A percentile compares a stretch with the other conserved stretches of the same genome.
These are phyloP conservation scores for Chirona hameri DNA, from an alignment of 2,888 invertebrate genomes.

Conservation along the genomic window DNA sequence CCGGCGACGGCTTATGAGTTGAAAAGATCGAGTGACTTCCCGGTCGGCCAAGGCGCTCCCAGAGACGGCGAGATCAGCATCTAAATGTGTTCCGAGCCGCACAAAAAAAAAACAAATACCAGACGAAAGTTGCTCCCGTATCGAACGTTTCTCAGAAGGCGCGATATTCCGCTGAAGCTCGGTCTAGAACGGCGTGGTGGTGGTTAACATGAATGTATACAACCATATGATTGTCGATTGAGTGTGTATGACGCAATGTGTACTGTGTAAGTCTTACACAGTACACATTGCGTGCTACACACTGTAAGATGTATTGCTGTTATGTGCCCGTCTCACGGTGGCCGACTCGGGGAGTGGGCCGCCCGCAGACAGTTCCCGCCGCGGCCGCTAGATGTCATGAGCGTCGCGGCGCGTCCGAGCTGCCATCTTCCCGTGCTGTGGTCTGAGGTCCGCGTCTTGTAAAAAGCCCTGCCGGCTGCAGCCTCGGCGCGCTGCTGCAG, in stretches of 20 bases:
- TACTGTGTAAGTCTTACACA: too few relatives aligned
- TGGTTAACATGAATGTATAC: too few relatives aligned
- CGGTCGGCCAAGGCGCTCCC: not conserved
- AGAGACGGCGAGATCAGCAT: not conserved
- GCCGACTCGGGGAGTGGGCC: too few relatives aligned
- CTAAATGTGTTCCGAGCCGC: slow-evolving; percentile 1
- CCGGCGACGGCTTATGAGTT: slow-evolving; percentile 26
- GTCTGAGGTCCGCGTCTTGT: not conserved
- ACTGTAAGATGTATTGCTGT: too few relatives aligned
- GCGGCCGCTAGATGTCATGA: slow-evolving; percentile 2
- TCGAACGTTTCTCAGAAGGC: too few relatives aligned
- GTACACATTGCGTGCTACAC: too few relatives aligned
- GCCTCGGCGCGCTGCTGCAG: not conserved
- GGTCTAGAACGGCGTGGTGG: too few relatives aligned
- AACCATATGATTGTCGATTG: too few relatives aligned
- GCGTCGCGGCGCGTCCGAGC: not conserved
- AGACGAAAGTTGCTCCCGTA: too few relatives aligned
- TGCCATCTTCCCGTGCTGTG: slow-evolving; percentile 2
- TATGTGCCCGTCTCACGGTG: too few relatives aligned
- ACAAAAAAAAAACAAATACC: not conserved
- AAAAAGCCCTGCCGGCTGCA: not conserved
- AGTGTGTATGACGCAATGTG: too few relatives aligned
- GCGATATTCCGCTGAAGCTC: too few relatives aligned
- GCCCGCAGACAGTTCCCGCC: not conserved
- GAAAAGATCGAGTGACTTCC: slow-evolving; percentile 25